Evolutionary conservation across 30 jellyfish, hydroid and myxozoan species (phyloP).

Genomic region (Aurelia aurita): DNA sequence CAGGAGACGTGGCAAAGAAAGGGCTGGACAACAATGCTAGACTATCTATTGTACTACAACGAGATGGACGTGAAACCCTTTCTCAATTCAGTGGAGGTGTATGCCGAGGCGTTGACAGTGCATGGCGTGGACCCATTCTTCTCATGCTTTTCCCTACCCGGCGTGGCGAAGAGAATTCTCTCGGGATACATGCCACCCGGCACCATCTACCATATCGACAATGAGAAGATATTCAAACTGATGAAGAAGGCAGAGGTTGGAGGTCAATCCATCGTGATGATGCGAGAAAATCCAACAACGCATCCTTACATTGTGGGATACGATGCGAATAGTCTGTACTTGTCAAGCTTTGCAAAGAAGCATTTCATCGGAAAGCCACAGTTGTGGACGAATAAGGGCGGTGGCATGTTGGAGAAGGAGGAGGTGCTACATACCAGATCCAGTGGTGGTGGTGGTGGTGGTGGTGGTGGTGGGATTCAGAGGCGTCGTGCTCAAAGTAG

Average conservation of each 20-base stretch:
- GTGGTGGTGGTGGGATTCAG: too few species aligned
- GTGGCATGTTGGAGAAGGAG: neutral
- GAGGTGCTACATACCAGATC: too few species aligned
- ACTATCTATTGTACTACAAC: neutral
- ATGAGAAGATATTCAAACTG: neutral
- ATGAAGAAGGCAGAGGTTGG: constrained; percentile 14
- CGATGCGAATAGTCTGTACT: constrained; percentile 9
- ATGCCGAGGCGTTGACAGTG: neutral
- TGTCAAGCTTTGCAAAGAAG: constrained; percentile 10
- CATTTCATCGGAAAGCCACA: neutral
- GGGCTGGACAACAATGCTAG: neutral
- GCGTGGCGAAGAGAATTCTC: neutral
- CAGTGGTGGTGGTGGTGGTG: too few species aligned
- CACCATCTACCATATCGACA: neutral
- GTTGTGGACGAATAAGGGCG: neutral
- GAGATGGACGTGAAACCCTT: neutral
- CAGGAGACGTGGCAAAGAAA: neutral
- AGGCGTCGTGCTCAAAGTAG: neutral
- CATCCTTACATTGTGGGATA: constrained; percentile 30
- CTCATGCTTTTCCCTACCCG: neutral
- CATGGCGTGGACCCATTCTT: neutral
- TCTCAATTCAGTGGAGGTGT: neutral
- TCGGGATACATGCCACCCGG: neutral
- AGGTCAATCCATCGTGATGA: constrained; percentile 21
- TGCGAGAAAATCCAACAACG: constrained; percentile 1